Evolutionary conservation across 2,888 invertebrate genomes (phyloP).

Genomic region (Keiferia lycopersicella): DNA sequence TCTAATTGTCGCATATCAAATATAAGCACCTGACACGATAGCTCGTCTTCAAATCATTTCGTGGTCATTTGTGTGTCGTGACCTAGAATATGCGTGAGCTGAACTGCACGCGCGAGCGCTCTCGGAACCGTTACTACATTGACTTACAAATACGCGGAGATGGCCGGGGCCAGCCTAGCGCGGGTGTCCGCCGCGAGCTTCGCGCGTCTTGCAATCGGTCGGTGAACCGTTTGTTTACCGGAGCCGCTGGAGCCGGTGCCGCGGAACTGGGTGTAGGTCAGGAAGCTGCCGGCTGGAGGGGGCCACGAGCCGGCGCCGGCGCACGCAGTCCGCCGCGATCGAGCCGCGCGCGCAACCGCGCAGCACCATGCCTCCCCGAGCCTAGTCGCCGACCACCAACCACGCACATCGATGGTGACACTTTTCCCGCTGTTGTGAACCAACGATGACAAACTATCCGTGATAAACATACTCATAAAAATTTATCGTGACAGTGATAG

Average conservation of each 20-base stretch:
- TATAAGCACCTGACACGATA: constrained; percentile 39
- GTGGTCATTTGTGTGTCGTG: constrained; percentile 54
- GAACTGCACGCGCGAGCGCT: constrained; percentile 63
- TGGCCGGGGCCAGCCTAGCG: constrained; percentile 43
- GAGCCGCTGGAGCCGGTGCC: constrained; percentile 50
- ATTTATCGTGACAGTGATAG: constrained; percentile 61
- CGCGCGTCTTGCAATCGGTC: constrained; percentile 70
- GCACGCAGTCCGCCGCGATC: constrained; percentile 60
- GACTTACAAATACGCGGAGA: constrained; percentile 70
- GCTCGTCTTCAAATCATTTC: constrained; percentile 41
- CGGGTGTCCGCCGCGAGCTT: constrained; percentile 50
- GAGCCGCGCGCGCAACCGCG: constrained; percentile 59
- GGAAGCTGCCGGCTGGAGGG: constrained; percentile 51
- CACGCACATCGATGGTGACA: constrained; percentile 60
- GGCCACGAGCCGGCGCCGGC: constrained; percentile 46
- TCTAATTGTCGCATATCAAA: constrained; percentile 27
- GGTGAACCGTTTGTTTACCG: constrained; percentile 80
- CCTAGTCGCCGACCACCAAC: constrained; percentile 11
- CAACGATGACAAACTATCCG: constrained; percentile 62
- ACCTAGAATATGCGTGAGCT: constrained; percentile 62
- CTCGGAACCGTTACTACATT: constrained; percentile 72
- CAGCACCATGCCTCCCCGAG: constrained; percentile 10
- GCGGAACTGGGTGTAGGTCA: constrained; percentile 72
- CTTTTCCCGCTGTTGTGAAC: constrained; percentile 57
- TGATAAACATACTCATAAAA: constrained; percentile 44